Evolutionary conservation across 2,113 vertebrate species (phyloP), one percentile per base, ranked within the genome.

Genomic region (Hippotragus niger): DNA sequence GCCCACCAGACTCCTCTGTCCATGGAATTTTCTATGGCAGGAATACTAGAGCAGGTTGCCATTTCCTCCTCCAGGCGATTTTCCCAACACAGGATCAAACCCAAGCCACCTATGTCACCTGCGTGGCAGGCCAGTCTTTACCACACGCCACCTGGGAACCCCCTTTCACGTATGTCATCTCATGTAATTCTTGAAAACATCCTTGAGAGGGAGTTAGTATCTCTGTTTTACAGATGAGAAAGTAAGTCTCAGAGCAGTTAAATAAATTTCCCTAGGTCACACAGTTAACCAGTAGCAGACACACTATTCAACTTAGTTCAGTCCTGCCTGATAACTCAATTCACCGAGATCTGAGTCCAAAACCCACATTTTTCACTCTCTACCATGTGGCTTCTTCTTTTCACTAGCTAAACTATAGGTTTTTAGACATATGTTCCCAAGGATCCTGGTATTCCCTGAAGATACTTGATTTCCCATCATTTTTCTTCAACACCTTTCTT

Each of bases 201-300:
- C 52, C 52, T 84, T 57, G 84, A 47, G 83, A 92, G 40, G 78
- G 67, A 82, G 80, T 95, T 87, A 96, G 52, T 71, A 80, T 95
- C 25, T 97, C 40, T 88, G 31, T 84, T 93, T 95, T 93, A 78
- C 15, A 88, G 50, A 64, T 64, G 53, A 86, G 50, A 47, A 97
- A 88, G 57, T 96, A 90, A 88, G 64, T 27, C 78, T 50, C 40
- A 95, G 60, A 92, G 57, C 93, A 93, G 78, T 87, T 95, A 82
- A 76, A 53, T 92, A 84, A 91, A 96, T 87, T 82, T 31, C 47
- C n/a, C 58, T 82, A 43, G 58, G 80, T 96, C 76, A 92, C n/a
- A 60, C 23, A 88, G 62, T 90, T 87, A 82, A 90, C 91, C 53
- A 84, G 45, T 95, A 83, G 80, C 80, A 96, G 52, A 89, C 25